A percentile compares a stretch with the other conserved stretches of the same genome.
These are phyloP conservation scores for Excalfactoria chinensis DNA, from an alignment of 2,113 vertebrate species.

Conservation along the genomic window DNA sequence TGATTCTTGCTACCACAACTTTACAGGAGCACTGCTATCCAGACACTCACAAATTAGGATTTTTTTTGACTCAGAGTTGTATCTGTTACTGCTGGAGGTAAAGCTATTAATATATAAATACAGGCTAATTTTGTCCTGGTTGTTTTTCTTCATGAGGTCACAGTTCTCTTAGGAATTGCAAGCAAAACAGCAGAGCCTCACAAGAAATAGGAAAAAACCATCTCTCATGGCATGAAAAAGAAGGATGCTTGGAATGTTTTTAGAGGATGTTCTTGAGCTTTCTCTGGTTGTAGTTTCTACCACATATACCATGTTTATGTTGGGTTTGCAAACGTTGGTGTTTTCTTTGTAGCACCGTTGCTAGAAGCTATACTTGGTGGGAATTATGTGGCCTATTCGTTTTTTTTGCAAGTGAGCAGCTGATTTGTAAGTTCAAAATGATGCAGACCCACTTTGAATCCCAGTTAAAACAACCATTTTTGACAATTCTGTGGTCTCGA, in stretches of 20 bases:
- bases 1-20: conserved; percentile 16
- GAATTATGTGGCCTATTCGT: not conserved
- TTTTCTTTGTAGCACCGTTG: not conserved
- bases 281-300: conserved; percentile 62
- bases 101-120: conserved; percentile 63
- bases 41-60: conserved; percentile 21
- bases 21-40: not conserved
- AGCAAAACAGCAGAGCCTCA: conserved; percentile 55
- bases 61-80: conserved; percentile 43
- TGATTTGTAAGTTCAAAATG: conserved; percentile 57
- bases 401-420: not conserved
- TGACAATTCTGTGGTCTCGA: conserved; percentile 38
- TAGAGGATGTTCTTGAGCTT: conserved; percentile 64
- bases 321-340: not conserved
- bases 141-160: conserved; percentile 70
- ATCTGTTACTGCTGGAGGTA: conserved; percentile 56
- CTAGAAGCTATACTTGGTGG: conserved; percentile 11
- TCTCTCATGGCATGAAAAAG: conserved; percentile 52
- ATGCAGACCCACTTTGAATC: not conserved
- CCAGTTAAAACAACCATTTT: conserved; percentile 46
- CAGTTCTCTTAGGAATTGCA: conserved; percentile 46
- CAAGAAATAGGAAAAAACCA: conserved; percentile 53
- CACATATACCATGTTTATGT: conserved; percentile 28
- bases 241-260: conserved; percentile 71
- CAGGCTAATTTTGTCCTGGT: conserved; percentile 60